Percentiles rank a stretch among this genome's conserved stretches.
These are phyloP conservation scores for Peucedramus taeniatus DNA, from an alignment of 2,113 vertebrate species.

Conservation along the genomic window DNA sequence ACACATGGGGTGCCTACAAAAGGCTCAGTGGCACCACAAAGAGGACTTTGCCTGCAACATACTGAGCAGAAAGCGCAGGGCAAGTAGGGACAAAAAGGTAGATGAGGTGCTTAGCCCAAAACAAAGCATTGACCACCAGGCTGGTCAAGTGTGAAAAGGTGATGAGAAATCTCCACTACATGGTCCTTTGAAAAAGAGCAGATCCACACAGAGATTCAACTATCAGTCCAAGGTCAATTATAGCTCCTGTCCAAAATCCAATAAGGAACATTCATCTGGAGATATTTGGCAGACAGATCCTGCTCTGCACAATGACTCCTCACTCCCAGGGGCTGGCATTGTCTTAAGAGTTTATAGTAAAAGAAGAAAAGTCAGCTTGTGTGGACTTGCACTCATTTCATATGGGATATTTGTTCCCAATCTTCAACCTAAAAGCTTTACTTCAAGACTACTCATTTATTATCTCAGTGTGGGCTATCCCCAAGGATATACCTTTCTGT, in stretches of 20 bases:
- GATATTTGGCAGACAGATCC: background rate
- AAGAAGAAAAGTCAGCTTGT: background rate
- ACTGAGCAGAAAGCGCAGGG: background rate
- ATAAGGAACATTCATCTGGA: background rate
- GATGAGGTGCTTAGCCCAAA: background rate
- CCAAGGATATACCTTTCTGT: background rate
- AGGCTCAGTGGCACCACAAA: background rate
- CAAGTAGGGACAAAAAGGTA: background rate
- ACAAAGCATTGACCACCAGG: background rate
- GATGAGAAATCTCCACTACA: background rate
- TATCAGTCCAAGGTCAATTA: background rate
- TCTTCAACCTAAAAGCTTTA: background rate
- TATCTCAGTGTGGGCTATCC: background rate
- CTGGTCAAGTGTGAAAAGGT: background rate
- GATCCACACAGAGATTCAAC: background rate
- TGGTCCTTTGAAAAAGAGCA: background rate
- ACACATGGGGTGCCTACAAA: fast-evolving
- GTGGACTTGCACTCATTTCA: background rate
- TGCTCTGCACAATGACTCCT: background rate
- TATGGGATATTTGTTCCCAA: background rate
- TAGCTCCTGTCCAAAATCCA: background rate
- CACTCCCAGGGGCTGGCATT: background rate
- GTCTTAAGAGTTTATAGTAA: background rate
- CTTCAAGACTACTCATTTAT: background rate
- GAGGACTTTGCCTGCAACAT: background rate